Base-by-base conservation (phyloP, 2,888 invertebrate genomes). In the Idaea dimidiata region DNA sequence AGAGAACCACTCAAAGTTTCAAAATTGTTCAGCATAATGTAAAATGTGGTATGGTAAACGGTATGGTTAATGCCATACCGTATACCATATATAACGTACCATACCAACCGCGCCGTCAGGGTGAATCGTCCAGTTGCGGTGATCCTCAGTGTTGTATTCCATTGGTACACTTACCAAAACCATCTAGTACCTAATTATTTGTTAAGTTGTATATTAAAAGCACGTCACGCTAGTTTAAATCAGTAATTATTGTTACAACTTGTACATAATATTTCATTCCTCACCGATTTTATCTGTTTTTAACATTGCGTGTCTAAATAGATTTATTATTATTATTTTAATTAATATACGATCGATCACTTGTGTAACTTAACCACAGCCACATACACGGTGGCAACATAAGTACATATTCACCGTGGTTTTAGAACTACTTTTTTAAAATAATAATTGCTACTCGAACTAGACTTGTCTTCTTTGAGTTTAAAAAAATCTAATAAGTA, bases 81-180 rank as follows among this genome's bases (percentile, higher is more conserved):
- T n/a, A n/a, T n/a, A n/a, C n/a, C n/a, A n/a, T n/a, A n/a, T n/a
- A n/a, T n/a, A n/a, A n/a, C n/a, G n/a, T n/a, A n/a, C n/a, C n/a
- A n/a, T n/a, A n/a, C 24, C 24, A 5, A 24, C 53, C 53, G 53
- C 53, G 53, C 53, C 55, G 74, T 78, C 76, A 77, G 76, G 75
- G 77, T 73, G 24, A 24, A 24, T 24, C 24, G 77, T 72, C 72
- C 71, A 73, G 67, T 66, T 70, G 74, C 72, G 78, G 69, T 81
- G 83, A 83, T 83, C 82, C 82, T 81, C 86, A 83, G 80, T 85
- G 81, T 84, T 84, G 72, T 77, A 87, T 89, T 88, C 86, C 86
- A 85, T 89, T 88, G 89, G 89, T 86, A 82, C 77, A 80, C 75
- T 76, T 84, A 87, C 87, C 89, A 87, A 86, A 86, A 83, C 82